These are phyloP conservation scores for Microctonus hyperodae DNA, from an alignment of 2,888 invertebrate species.

Conservation along the genomic window DNA sequence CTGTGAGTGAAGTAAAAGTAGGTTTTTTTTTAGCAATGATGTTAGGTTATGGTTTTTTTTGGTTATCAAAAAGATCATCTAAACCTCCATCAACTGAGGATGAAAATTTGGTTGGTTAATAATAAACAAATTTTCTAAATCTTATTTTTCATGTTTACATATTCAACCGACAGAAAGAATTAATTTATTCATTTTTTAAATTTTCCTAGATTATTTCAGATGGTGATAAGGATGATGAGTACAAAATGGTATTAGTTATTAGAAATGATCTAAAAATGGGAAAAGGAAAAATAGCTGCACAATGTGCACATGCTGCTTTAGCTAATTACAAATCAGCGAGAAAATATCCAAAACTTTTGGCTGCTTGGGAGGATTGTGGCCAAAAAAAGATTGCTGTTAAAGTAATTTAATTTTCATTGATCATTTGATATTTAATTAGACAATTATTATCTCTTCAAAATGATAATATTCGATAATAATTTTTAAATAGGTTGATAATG, in stretches of 20 bases:
- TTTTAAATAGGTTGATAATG: constrained; percentile 70
- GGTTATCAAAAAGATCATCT: constrained; percentile 32
- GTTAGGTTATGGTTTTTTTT: constrained; percentile 47
- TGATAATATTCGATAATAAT: background rate
- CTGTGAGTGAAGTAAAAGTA: constrained; percentile 40
- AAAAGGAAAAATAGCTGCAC: constrained; percentile 93
- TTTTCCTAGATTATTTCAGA: constrained; percentile 16
- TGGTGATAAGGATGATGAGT: constrained; percentile 5
- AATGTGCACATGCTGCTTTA: constrained; percentile 94
- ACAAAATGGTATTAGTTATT: constrained; percentile 85
- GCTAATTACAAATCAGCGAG: constrained; percentile 80
- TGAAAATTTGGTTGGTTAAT: constrained; percentile 34
- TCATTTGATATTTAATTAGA: constrained; percentile 1
- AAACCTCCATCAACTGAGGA: constrained; percentile 21
- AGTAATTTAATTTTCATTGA: constrained; percentile 54
- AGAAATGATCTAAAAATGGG: constrained; percentile 93
- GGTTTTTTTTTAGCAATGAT: constrained; percentile 42
- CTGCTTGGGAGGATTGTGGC: constrained; percentile 74
- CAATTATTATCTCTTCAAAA: background rate
- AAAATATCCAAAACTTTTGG: constrained; percentile 70
- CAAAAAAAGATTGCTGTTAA: constrained; percentile 90
- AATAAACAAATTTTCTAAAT: no score
- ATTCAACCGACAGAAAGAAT: no score
- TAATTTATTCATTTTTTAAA: no score
- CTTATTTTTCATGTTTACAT: no score